Conservation (phyloP, 1,140 invertebrate genomes). For the Anoplolepis gracilipes region DNA sequence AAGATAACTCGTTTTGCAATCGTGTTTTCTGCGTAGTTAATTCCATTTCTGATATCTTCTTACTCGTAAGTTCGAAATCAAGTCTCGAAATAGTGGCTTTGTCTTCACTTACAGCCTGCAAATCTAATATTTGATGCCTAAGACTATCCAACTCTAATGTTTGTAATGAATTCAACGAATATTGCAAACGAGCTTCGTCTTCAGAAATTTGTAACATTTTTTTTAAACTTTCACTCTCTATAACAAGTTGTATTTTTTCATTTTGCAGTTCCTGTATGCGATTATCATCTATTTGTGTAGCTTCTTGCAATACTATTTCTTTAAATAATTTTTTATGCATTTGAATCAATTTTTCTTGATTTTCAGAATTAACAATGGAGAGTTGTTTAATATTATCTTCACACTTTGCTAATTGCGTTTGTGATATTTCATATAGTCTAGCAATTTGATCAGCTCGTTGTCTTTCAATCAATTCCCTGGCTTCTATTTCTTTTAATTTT, state of each 20-base stretch:
- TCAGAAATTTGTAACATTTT: conserved; percentile 80
- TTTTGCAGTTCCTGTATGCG: conserved; percentile 58
- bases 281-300: conserved; percentile 65
- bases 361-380: conserved; percentile 79
- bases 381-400: conserved; percentile 79
- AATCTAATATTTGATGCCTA: conserved; percentile 89
- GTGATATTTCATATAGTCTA: conserved; percentile 83
- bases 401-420: conserved; percentile 82
- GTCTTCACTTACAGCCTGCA: conserved; percentile 88
- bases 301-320: conserved; percentile 75
- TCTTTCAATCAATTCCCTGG: conserved; percentile 79
- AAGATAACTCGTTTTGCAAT: conserved; percentile 75
- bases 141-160: conserved; percentile 87
- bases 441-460: conserved; percentile 78
- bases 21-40: conserved; percentile 68
- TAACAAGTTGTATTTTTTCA: conserved; percentile 61
- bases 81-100: conserved; percentile 88
- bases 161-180: conserved; percentile 76
- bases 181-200: conserved; percentile 78
- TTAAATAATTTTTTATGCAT: conserved; percentile 81
- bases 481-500: conserved; percentile 62
- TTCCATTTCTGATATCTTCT: conserved; percentile 74
- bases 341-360: conserved; percentile 81
- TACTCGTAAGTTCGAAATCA: conserved; percentile 79
- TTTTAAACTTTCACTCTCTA: conserved; percentile 77